A percentile compares a stretch with the other conserved stretches of the same genome.
These are phyloP conservation scores for Nettapus auritus DNA, from an alignment of 2,113 vertebrate genomes.

Conservation along the genomic window DNA sequence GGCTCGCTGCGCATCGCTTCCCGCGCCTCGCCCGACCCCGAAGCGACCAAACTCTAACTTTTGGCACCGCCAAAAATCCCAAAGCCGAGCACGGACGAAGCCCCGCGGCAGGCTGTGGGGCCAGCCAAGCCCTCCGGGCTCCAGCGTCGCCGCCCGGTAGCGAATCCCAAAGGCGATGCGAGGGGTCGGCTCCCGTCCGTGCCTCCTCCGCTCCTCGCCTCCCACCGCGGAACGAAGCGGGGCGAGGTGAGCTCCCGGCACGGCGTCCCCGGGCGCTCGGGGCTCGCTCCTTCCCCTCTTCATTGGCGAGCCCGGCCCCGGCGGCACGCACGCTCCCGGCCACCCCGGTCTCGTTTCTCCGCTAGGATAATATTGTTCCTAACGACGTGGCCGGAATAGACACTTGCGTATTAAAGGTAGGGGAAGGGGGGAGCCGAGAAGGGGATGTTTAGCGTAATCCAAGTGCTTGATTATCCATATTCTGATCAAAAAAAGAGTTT, in stretches of 20 bases:
- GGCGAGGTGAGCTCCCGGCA: constrained; percentile 53
- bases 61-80: neutral
- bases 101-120: neutral
- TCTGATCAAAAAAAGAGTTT: constrained; percentile 86
- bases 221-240: constrained; percentile 54
- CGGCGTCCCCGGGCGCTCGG: constrained; percentile 63
- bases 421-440: constrained; percentile 72
- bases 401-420: constrained; percentile 81
- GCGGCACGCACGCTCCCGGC: constrained; percentile 79
- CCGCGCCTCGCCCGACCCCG: neutral
- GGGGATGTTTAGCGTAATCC: constrained; percentile 80
- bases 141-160: neutral
- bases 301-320: constrained; percentile 79
- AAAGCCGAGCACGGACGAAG: neutral
- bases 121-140: neutral
- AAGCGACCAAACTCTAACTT: neutral
- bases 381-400: constrained; percentile 90
- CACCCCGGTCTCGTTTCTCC: constrained; percentile 70
- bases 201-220: too few species aligned
- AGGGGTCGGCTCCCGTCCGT: constrained; percentile 12
- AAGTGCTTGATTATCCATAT: constrained; percentile 91
- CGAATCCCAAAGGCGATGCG: constrained; percentile 15
- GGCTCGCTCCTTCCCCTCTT: constrained; percentile 75
- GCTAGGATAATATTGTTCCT: constrained; percentile 85
- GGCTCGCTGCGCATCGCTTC: neutral